phyloP scores from a whole-genome alignment of 2,888 invertebrate species.

The Campaea margaritaria region DNA sequence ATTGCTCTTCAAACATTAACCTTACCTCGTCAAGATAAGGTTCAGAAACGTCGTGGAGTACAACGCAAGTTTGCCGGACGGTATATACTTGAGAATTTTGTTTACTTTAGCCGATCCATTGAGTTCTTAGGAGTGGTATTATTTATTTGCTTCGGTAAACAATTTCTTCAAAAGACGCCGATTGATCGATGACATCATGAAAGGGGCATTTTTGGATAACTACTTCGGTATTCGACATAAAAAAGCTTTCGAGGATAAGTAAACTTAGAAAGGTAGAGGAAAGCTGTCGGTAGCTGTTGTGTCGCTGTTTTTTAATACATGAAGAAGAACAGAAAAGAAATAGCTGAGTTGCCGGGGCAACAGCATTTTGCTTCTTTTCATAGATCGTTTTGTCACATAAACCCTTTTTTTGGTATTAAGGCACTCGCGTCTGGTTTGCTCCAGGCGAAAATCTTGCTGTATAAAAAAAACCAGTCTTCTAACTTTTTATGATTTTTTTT shows the following conservation, averaged over 20 bases:
- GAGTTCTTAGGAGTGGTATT: constrained; percentile 60
- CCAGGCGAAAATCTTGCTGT: too few species aligned
- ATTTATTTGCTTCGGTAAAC: constrained; percentile 67
- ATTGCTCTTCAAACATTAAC: constrained; percentile 27
- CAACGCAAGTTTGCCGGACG: constrained; percentile 14
- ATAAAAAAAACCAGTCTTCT: too few species aligned
- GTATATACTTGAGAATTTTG: constrained; percentile 50
- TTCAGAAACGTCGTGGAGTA: constrained; percentile 8
- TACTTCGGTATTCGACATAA: constrained; percentile 27
- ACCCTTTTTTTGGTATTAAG: too few species aligned
- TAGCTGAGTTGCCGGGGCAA: too few species aligned
- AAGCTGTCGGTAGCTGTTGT: neutral
- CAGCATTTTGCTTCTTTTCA: neutral
- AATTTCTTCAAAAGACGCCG: constrained; percentile 50
- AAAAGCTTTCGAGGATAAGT: constrained; percentile 25
- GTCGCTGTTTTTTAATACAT: neutral
- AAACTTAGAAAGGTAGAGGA: constrained; percentile 4
- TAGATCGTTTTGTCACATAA: too few species aligned
- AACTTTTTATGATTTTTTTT: too few species aligned
- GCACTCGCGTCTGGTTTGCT: too few species aligned
- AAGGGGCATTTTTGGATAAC: constrained; percentile 37
- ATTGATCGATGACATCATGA: constrained; percentile 56
- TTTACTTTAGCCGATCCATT: constrained; percentile 65
- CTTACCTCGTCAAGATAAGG: constrained; percentile 28
- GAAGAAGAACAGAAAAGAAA: neutral